These are phyloP conservation scores for Hyles lineata DNA, from an alignment of 2,888 invertebrate species.

Conservation along the genomic window DNA sequence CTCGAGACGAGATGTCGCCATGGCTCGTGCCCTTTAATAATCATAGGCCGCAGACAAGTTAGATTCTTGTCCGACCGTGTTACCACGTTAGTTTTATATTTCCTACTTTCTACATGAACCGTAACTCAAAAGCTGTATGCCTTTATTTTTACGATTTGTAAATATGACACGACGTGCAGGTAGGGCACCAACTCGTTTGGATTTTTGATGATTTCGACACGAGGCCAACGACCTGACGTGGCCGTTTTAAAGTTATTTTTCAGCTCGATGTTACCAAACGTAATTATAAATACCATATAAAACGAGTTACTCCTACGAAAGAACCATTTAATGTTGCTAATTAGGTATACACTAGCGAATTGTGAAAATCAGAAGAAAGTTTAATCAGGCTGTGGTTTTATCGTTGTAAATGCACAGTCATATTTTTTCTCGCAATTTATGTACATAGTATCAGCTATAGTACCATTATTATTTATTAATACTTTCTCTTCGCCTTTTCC, in stretches of 20 bases:
- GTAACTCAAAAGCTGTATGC: conserved; percentile 31
- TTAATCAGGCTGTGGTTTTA: not conserved
- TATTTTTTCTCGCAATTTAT: not conserved
- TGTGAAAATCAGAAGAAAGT: not conserved
- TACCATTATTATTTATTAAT: not conserved
- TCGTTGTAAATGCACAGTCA: not conserved
- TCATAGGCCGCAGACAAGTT: conserved; percentile 68
- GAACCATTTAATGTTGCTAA: not conserved
- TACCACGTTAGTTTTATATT: not conserved
- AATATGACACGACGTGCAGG: conserved; percentile 13
- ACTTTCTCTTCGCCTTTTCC: conserved; percentile 1
- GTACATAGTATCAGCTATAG: not conserved
- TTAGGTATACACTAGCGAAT: not conserved
- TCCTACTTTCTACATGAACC: not conserved
- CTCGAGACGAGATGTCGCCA: conserved; percentile 75
- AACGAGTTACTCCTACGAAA: conserved; percentile 7
- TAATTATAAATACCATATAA: not conserved
- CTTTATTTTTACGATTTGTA: conserved; percentile 56
- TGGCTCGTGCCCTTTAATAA: conserved; percentile 67
- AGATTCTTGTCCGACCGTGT: conserved; percentile 1
- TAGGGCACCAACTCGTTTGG: conserved; percentile 35
- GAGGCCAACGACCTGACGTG: conserved; percentile 48
- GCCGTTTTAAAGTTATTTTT: conserved; percentile 7
- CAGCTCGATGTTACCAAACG: not conserved
- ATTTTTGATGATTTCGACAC: conserved; percentile 50